A percentile compares a stretch with the other conserved stretches of the same genome.
Evolutionary conservation across 2,797 vertebrate genomes (phyloP).

Genomic region (Clarias laeviceps): DNA sequence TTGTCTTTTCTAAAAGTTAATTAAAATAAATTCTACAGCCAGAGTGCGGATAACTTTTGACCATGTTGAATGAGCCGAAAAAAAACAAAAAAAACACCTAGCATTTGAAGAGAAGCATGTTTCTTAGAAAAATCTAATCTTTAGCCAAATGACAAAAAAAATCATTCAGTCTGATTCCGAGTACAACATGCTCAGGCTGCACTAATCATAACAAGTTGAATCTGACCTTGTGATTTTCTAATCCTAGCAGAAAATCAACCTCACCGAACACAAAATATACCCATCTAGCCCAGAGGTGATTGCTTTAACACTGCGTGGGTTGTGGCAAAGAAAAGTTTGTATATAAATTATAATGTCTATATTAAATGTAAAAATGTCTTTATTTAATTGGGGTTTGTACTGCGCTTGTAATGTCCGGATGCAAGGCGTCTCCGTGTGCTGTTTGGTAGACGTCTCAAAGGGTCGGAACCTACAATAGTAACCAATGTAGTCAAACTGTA

Average conservation of each 20-base stretch:
- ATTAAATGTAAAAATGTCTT: neutral
- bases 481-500: neutral
- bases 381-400: too few species aligned
- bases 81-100: neutral
- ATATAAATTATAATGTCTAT: too few species aligned
- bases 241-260: neutral
- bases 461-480: neutral
- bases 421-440: too few species aligned
- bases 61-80: too few species aligned
- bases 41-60: too few species aligned
- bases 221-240: neutral
- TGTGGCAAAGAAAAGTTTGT: neutral
- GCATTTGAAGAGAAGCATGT: neutral
- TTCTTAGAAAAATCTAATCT: neutral
- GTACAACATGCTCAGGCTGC: neutral
- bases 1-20: too few species aligned
- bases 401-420: too few species aligned
- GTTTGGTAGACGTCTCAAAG: too few species aligned
- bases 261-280: neutral
- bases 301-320: neutral
- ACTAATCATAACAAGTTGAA: conserved; percentile 3
- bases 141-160: neutral
- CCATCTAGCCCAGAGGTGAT: neutral
- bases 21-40: too few species aligned
- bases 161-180: neutral